phyloP scores from a whole-genome alignment of 2,888 invertebrate genomes.

The Himalopsyche japonica region DNA sequence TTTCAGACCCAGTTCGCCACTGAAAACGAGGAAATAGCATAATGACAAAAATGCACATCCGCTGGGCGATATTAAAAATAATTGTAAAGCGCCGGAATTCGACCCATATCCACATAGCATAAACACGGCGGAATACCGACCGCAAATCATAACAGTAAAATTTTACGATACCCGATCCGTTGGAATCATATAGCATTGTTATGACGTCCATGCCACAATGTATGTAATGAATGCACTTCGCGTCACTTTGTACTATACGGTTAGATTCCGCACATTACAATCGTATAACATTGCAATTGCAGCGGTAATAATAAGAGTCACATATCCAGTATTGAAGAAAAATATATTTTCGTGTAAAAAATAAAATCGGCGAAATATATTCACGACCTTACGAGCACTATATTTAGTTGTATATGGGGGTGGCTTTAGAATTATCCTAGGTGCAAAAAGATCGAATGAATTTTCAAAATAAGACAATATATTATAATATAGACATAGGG shows the following conservation, averaged over 20 bases:
- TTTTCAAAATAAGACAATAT: no score
- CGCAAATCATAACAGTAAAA: background rate
- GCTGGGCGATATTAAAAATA: background rate
- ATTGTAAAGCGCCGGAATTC: background rate
- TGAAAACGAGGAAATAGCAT: background rate
- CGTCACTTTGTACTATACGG: background rate
- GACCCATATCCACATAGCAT: background rate
- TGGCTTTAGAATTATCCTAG: no score
- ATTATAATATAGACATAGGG: no score
- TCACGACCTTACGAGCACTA: no score
- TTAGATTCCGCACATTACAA: background rate
- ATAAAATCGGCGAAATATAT: no score
- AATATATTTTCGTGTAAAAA: no score
- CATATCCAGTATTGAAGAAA: no score
- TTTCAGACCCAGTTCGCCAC: no score
- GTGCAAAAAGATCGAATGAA: no score
- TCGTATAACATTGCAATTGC: no score
- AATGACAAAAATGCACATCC: background rate
- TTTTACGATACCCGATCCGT: background rate
- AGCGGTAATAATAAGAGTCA: no score
- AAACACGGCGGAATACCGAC: background rate
- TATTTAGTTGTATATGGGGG: no score
- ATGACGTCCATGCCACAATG: background rate
- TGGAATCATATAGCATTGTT: background rate
- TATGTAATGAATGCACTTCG: background rate